Percentiles rank a stretch among this genome's conserved stretches.
Evolutionary conservation across 1,140 invertebrate genomes (phyloP).

Genomic region (Drepana arcuata): DNA sequence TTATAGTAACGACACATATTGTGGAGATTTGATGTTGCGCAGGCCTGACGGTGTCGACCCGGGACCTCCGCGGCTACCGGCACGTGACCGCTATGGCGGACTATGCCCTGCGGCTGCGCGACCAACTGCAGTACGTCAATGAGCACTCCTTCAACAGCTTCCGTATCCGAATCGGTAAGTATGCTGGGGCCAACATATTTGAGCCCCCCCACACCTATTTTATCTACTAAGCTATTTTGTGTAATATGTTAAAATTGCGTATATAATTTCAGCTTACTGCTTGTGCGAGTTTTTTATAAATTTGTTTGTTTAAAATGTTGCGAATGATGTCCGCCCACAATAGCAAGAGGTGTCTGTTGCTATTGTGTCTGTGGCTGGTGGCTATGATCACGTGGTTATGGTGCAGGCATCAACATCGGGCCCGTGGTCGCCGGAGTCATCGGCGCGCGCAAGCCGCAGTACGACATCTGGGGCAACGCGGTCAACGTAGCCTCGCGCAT

Average conservation of each 20-base stretch:
- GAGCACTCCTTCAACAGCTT: slow-evolving; percentile 98
- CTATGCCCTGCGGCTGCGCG: slow-evolving; percentile 88
- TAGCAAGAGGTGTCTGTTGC: too few relatives aligned
- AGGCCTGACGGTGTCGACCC: slow-evolving; percentile 84
- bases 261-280: too few relatives aligned
- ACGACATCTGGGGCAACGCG: slow-evolving; percentile 95
- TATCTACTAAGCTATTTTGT: too few relatives aligned
- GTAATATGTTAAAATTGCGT: too few relatives aligned
- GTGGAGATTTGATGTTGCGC: too few relatives aligned
- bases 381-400: slow-evolving; percentile 5
- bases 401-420: slow-evolving; percentile 91
- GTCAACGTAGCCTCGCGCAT: slow-evolving; percentile 94
- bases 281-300: too few relatives aligned
- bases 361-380: too few relatives aligned
- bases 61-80: slow-evolving; percentile 82
- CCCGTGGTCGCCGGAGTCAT: slow-evolving; percentile 97
- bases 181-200: not conserved
- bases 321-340: too few relatives aligned
- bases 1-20: too few relatives aligned
- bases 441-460: slow-evolving; percentile 90
- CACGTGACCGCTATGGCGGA: slow-evolving; percentile 94
- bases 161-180: slow-evolving; percentile 88
- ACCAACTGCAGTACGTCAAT: slow-evolving; percentile 93
- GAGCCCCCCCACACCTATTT: too few relatives aligned
- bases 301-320: too few relatives aligned